These are phyloP conservation scores for Himalopsyche kuldschensis DNA, from an alignment of 2,888 invertebrate genomes.

Conservation along the genomic window DNA sequence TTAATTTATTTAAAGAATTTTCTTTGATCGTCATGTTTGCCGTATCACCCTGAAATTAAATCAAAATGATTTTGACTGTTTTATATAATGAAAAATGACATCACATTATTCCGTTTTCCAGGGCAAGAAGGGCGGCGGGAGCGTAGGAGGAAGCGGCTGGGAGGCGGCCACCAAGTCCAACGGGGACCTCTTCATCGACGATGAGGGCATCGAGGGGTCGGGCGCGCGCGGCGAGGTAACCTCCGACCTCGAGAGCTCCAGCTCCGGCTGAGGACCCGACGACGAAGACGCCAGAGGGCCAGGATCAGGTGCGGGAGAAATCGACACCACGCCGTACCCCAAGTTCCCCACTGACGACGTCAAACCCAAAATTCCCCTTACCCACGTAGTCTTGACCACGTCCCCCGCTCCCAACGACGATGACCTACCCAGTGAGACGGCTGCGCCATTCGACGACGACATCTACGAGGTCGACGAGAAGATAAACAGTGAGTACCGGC, in stretches of 20 bases:
- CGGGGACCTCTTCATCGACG: constrained; percentile 75
- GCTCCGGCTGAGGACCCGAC: constrained; percentile 83
- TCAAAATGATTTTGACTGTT: too few relatives aligned
- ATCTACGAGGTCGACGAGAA: constrained; percentile 7
- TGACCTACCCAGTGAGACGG: not conserved
- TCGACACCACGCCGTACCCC: constrained; percentile 44
- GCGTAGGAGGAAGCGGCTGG: constrained; percentile 40
- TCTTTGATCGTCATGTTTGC: too few relatives aligned
- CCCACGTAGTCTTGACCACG: constrained; percentile 38
- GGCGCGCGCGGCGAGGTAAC: constrained; percentile 69
- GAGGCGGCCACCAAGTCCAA: constrained; percentile 49
- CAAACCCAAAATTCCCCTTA: constrained; percentile 38
- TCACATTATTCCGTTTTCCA: constrained; percentile 3
- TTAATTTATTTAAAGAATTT: too few relatives aligned
- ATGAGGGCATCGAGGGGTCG: constrained; percentile 74
- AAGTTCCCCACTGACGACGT: constrained; percentile 50
- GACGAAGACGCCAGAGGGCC: constrained; percentile 69
- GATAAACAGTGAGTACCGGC: constrained; percentile 35
- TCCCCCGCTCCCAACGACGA: constrained; percentile 5
- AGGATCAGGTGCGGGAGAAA: constrained; percentile 43
- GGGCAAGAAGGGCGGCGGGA: constrained; percentile 49
- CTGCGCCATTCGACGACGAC: not conserved
- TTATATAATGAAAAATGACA: too few relatives aligned
- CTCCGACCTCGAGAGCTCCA: constrained; percentile 79
- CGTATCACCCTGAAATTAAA: too few relatives aligned